Conservation (phyloP, 2,888 invertebrate genomes). For the Therioaphis trifolii region DNA sequence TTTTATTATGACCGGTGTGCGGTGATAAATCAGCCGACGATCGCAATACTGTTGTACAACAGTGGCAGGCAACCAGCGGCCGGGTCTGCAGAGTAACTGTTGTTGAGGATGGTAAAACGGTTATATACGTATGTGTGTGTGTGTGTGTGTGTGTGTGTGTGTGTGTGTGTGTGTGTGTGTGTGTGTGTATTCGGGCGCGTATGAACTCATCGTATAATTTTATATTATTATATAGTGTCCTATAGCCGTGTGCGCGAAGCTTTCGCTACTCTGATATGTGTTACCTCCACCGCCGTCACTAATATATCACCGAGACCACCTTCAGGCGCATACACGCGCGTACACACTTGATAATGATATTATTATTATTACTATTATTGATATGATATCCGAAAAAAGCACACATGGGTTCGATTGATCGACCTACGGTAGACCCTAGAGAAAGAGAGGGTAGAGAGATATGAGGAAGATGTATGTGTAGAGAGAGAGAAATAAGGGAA, state of each 20-base stretch:
- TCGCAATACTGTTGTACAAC: background rate
- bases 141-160: background rate
- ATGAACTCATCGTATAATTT: too few relatives aligned
- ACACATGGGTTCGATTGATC: background rate
- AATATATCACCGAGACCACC: conserved; percentile 40
- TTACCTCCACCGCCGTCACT: conserved; percentile 9
- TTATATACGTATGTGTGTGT: background rate
- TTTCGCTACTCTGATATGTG: conserved; percentile 10
- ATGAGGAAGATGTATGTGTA: background rate
- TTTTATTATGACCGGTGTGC: conserved; percentile 47
- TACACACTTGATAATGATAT: too few relatives aligned
- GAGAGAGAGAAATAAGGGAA: background rate
- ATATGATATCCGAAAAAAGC: background rate
- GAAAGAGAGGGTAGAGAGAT: too few relatives aligned
- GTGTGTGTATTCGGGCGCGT: too few relatives aligned
- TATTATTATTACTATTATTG: background rate
- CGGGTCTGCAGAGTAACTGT: background rate
- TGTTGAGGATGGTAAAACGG: background rate
- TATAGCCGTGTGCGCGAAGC: background rate
- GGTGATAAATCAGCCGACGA: conserved; percentile 56
- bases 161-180: background rate
- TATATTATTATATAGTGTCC: too few relatives aligned
- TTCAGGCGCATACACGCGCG: conserved; percentile 34
- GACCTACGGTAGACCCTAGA: too few relatives aligned
- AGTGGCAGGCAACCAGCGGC: background rate